Evolutionary conservation across 2,888 invertebrate species (phyloP).

Genomic region (Parnassius glacialis): DNA sequence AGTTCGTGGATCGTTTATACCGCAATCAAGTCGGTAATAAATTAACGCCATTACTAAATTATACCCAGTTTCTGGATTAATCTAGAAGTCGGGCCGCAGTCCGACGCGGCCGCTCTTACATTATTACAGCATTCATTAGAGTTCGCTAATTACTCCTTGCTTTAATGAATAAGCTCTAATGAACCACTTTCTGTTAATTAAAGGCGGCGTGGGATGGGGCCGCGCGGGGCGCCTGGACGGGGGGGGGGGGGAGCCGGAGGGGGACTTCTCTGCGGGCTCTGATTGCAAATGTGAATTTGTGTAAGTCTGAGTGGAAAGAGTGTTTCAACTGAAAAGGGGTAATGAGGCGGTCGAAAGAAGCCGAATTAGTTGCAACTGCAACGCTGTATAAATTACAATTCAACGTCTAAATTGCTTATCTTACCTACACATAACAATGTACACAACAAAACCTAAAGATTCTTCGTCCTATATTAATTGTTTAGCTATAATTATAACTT

Average conservation of each 20-base stretch:
- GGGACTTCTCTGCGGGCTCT: conserved; percentile 78
- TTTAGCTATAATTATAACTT: too few species aligned
- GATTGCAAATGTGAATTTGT: conserved; percentile 82
- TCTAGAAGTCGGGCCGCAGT: conserved; percentile 78
- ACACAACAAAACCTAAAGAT: not conserved
- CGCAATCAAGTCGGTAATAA: conserved; percentile 72
- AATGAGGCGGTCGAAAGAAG: conserved; percentile 74
- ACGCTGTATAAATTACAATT: conserved; percentile 49
- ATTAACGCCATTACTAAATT: conserved; percentile 77
- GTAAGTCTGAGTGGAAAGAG: conserved; percentile 78
- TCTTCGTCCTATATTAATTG: too few species aligned
- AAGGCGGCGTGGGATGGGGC: conserved; percentile 82
- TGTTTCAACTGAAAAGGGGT: conserved; percentile 76
- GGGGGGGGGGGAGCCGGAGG: conserved; percentile 39
- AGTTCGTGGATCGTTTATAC: conserved; percentile 54
- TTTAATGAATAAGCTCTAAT: conserved; percentile 95
- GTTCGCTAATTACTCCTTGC: conserved; percentile 94
- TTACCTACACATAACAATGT: not conserved
- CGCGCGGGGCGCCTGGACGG: conserved; percentile 49
- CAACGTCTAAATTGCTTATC: conserved; percentile 34
- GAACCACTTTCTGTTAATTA: conserved; percentile 95
- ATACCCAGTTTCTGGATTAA: conserved; percentile 77
- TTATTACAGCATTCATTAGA: conserved; percentile 92
- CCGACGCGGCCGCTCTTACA: conserved; percentile 82
- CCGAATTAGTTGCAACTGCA: conserved; percentile 71